Base-by-base conservation (phyloP, 2,888 invertebrate species). In the Lasioglossum vierecki region DNA sequence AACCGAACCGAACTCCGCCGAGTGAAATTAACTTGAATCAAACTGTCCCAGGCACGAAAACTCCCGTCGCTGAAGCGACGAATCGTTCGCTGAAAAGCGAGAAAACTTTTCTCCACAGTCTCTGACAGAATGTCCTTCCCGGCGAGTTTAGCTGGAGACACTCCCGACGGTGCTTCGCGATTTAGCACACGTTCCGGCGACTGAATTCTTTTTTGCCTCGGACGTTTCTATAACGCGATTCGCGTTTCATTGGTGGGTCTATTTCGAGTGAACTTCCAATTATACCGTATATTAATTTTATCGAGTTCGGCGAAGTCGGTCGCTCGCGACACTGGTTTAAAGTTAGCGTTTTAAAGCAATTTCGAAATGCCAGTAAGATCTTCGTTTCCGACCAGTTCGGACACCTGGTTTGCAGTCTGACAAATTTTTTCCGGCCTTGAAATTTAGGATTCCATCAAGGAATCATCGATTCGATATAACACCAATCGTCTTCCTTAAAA, bases 21-120 rank as follows among this genome's bases (percentile, higher is more conserved):
- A 63, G 8, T 66, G 66, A 66, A 66, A 35, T 66, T 35, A 66
- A 66, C 30, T 66, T 18, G 35, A 66, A 35, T 66, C 66, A 35
- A 66, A 35, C 35, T 66, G 35, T 60, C 60, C 60, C 60, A 15
- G 2, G 60, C 60, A 26, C 26, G 66, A 66, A 35, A 30, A 35
- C 15, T 26, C 63, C 15, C 35, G 35, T 8, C 35, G 66, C 18
- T 22, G 53, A 53, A 53, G 53, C 53, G 53, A 53, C 26, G 60
- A 60, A 60, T 60, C 26, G 60, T 15, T 26, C 60, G 60, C 8
- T 66, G 66, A 66, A 66, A 66, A 66, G 66, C 35, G 66, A 35
- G 35, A 18, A 35, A 66, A 66, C 66, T 66, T 35, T 35, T 2
- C 15, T 1, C 30, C 26, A 13, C 60, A 26, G 60, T 9, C 60